Evolutionary conservation across 1,140 invertebrate genomes (phyloP).

Genomic region (Aphelinus certus): DNA sequence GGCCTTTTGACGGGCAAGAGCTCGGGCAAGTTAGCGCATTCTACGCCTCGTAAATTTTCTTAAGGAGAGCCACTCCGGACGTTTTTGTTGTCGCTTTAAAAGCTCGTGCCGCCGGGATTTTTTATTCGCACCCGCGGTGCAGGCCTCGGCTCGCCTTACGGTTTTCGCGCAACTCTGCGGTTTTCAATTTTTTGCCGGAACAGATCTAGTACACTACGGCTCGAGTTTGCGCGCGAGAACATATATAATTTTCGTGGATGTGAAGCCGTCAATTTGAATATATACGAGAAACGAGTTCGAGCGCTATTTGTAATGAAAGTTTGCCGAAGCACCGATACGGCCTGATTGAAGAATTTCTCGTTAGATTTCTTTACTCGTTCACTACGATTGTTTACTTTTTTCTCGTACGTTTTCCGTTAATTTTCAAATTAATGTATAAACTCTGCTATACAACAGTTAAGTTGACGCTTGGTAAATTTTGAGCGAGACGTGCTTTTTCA

Average conservation of each 20-base stretch:
- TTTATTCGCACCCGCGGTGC: not conserved
- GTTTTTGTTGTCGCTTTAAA: constrained; percentile 15
- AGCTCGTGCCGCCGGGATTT: constrained; percentile 19
- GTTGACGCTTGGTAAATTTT: no score
- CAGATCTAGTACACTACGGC: no score
- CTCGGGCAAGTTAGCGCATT: not conserved
- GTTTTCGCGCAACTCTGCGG: not conserved
- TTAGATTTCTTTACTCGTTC: no score
- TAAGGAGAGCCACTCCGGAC: constrained; percentile 22
- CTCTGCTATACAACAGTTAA: no score
- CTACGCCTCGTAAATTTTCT: constrained; percentile 31
- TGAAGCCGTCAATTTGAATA: not conserved
- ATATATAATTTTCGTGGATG: no score
- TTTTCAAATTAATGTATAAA: no score
- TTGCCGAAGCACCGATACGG: no score
- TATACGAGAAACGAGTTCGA: not conserved
- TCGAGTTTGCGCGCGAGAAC: not conserved
- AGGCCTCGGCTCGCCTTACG: not conserved
- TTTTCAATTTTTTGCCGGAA: constrained; percentile 8
- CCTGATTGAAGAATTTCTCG: no score
- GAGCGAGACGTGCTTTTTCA: no score
- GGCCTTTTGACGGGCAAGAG: not conserved
- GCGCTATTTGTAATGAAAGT: no score
- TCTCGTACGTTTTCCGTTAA: no score
- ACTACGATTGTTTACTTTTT: no score